Percentiles rank a stretch among this genome's conserved stretches.
Conservation (phyloP, 1,140 invertebrate species). For the Camponotus floridanus region DNA sequence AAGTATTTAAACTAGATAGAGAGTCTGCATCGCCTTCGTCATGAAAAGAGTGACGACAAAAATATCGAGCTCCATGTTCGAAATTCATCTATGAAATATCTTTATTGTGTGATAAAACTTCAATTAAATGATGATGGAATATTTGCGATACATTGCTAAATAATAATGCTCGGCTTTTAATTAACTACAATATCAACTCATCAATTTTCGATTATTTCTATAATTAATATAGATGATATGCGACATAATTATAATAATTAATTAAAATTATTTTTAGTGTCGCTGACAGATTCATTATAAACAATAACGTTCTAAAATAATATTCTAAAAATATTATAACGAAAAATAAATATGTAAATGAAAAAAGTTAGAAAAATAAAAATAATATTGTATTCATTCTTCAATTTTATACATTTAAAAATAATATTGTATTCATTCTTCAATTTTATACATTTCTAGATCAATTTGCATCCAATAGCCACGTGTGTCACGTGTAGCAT, state of each 20-base stretch:
- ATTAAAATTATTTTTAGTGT: background rate
- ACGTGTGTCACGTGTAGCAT: slow-evolving; percentile 3
- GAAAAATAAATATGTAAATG: background rate
- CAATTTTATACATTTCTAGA: background rate
- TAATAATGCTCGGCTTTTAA: slow-evolving; percentile 3
- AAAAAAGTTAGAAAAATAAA: background rate
- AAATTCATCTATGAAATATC: background rate
- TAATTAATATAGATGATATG: background rate
- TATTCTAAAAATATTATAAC: background rate
- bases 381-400: background rate
- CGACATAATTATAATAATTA: background rate
- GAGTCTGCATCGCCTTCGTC: slow-evolving; percentile 6
- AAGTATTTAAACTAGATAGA: slow-evolving; percentile 24
- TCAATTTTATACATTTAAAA: background rate
- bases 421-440: background rate
- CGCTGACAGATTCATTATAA: background rate
- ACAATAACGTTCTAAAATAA: background rate
- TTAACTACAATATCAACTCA: background rate
- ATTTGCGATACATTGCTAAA: background rate
- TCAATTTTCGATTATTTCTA: background rate
- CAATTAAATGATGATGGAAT: background rate
- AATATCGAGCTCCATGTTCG: background rate
- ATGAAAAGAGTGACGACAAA: slow-evolving; percentile 18
- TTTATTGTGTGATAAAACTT: background rate
- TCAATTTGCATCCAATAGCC: background rate